Evolutionary conservation across 2,888 invertebrate genomes (phyloP).

Genomic region (Limnephilus rhombicus): DNA sequence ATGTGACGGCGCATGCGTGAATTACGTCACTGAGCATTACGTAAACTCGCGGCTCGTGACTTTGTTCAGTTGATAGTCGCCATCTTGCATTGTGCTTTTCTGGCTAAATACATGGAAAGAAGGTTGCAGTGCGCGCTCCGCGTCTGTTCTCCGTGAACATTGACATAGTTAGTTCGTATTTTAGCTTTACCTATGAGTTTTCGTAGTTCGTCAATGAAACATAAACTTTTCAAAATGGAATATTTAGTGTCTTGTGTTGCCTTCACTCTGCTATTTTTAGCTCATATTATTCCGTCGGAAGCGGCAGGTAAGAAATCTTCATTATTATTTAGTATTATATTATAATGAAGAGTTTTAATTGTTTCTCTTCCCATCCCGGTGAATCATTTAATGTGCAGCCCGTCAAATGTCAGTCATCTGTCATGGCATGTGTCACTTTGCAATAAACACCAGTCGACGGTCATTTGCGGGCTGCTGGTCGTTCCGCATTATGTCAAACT

Average conservation of each 20-base stretch:
- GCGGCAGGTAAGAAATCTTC: constrained; percentile 62
- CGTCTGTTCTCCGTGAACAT: constrained; percentile 59
- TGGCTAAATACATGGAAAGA: constrained; percentile 60
- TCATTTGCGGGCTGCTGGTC: neutral
- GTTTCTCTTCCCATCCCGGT: constrained; percentile 42
- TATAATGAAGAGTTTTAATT: constrained; percentile 9
- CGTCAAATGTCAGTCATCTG: constrained; percentile 59
- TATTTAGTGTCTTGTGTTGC: constrained; percentile 66
- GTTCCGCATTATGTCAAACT: constrained; percentile 10
- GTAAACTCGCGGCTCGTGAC: constrained; percentile 65
- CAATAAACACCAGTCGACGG: constrained; percentile 21
- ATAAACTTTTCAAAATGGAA: constrained; percentile 64
- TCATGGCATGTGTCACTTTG: constrained; percentile 61
- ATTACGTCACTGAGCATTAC: constrained; percentile 65
- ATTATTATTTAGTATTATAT: constrained; percentile 12
- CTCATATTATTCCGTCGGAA: constrained; percentile 63
- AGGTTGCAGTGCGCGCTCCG: constrained; percentile 59
- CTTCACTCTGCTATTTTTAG: constrained; percentile 65
- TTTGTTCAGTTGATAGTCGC: constrained; percentile 65
- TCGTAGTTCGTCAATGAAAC: constrained; percentile 61
- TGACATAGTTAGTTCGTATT: constrained; percentile 62
- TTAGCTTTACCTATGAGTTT: constrained; percentile 62
- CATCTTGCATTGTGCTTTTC: constrained; percentile 64
- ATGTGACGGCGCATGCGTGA: constrained; percentile 61
- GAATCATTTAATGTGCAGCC: constrained; percentile 37